Evolutionary conservation across 2,888 invertebrate species (phyloP), one percentile per base, ranked within the genome.

Genomic region (Drosophila hamatofila): DNA sequence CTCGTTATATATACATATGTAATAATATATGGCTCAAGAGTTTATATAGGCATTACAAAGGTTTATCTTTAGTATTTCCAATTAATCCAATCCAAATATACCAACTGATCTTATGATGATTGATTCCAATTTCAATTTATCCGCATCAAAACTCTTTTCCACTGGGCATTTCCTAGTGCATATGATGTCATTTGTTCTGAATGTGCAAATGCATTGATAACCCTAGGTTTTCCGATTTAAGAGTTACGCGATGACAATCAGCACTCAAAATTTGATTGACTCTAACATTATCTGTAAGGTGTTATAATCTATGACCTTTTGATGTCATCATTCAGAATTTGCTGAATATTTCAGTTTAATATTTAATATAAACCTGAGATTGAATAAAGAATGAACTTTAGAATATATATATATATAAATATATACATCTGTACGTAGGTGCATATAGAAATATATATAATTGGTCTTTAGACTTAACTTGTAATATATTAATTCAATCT

Each of bases 101-200:
- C 21, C 42, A 21, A 42, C 44, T 2, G 21, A 44, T 44, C 14
- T 23, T 9, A 12, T 37, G 9, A 39, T 39, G n/a, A n/a, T 3
- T 9, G n/a, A 2, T n/a, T 12, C 3, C 12, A n/a, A 18, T 11
- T 18, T 4, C 9, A 18, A 11, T 11, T 42, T 42, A n/a, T n/a
- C n/a, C 21, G 21, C 12, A 11, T n/a, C 9, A n/a, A 27, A 11
- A 27, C 0, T n/a, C 18, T 12, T 12, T 7, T 49, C 18, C 1
- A 21, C 21, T 33, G 12, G 18, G 21, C 18, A 51, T 30, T 33
- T 33, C 1, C 21, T 8, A 16, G 7, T 2, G 5, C 2, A 11
- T 23, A 55, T 61, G 61, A 61, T 61, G 61, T 55, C 55, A 61
- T 61, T 18, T 25, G 8, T 33, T 25, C n/a, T 3, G 11, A 39